Evolutionary conservation across 2,113 vertebrate genomes (phyloP).

Genomic region (Todiramphus saurophagus): DNA sequence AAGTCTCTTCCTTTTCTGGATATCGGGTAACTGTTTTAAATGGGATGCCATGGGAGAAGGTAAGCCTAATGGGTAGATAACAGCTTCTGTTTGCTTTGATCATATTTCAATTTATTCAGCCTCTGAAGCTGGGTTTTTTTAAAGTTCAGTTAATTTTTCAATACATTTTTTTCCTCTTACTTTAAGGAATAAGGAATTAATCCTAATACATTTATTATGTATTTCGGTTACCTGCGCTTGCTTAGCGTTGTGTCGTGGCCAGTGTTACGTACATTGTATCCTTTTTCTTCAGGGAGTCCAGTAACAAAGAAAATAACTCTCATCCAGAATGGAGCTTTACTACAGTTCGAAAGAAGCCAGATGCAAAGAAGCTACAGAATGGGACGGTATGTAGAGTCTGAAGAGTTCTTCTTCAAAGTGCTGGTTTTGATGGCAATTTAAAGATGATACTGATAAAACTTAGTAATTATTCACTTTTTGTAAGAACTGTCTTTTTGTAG

Average conservation of each 20-base stretch:
- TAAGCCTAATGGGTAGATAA: background rate
- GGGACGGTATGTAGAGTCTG: conserved; percentile 78
- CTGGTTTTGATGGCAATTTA: background rate
- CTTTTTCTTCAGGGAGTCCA: conserved; percentile 83
- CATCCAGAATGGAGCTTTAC: conserved; percentile 92
- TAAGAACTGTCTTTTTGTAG: background rate
- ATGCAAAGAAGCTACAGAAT: conserved; percentile 87
- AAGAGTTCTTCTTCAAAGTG: background rate
- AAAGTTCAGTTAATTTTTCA: background rate
- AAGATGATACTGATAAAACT: background rate
- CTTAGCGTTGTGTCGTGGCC: background rate
- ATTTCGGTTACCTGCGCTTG: background rate
- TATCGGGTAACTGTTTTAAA: conserved; percentile 8
- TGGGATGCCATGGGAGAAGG: background rate
- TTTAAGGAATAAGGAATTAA: background rate
- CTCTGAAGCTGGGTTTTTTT: background rate
- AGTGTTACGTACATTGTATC: background rate
- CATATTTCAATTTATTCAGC: background rate
- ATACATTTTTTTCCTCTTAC: background rate
- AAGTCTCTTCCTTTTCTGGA: conserved; percentile 22
- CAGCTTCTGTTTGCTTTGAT: background rate
- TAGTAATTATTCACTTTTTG: background rate
- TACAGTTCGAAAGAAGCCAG: conserved; percentile 92
- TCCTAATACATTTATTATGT: background rate
- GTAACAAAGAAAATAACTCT: conserved; percentile 86